phyloP scores from a whole-genome alignment of 1,140 invertebrate genomes.

The Contarinia nasturtii region DNA sequence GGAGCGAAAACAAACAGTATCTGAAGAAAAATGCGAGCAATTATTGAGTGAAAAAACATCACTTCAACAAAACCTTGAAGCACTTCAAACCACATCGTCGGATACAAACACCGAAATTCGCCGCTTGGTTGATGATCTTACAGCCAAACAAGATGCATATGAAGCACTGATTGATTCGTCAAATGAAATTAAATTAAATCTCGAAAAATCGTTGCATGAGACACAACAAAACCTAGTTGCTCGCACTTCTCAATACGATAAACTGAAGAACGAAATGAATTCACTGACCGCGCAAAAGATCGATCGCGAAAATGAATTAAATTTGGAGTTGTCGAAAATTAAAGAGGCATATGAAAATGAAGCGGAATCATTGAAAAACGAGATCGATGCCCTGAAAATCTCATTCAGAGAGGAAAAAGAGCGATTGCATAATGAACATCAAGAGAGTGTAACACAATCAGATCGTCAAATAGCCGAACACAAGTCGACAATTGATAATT shows the following conservation, averaged over 20 bases:
- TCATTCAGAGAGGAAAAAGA: neutral
- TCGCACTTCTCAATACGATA: neutral
- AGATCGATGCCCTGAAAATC: neutral
- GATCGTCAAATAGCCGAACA: neutral
- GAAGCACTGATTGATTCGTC: conserved; percentile 9
- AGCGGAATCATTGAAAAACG: neutral
- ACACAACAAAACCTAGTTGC: neutral
- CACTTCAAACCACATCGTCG: conserved; percentile 3
- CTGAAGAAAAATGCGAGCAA: conserved; percentile 10
- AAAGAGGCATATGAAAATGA: neutral
- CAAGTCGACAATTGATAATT: neutral
- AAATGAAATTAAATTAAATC: neutral
- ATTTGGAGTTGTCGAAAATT: neutral
- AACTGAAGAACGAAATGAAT: neutral
- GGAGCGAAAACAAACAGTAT: conserved; percentile 10
- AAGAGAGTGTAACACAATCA: neutral
- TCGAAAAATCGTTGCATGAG: conserved; percentile 1
- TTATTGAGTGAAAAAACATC: conserved; percentile 10
- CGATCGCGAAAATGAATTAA: neutral
- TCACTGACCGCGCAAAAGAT: neutral
- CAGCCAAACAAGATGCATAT: conserved; percentile 9
- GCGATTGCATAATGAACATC: neutral
- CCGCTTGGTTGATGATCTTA: conserved; percentile 11
- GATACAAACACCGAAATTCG: conserved; percentile 11
- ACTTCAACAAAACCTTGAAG: conserved; percentile 11